Conservation (phyloP, 2,797 vertebrate genomes). For the Odontamblyopus rebecca region DNA sequence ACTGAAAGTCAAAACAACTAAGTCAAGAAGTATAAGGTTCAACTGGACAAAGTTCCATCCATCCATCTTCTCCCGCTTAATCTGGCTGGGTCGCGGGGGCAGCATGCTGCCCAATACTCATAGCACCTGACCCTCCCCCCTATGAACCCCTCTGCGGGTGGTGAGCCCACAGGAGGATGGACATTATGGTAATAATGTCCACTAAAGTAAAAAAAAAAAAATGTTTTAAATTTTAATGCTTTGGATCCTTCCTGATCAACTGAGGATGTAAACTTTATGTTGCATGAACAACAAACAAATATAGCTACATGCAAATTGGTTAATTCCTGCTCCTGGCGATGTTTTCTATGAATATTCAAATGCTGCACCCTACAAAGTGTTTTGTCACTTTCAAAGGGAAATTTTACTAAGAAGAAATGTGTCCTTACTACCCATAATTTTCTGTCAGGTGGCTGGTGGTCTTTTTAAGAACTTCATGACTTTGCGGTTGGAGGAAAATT, state of each 20-base stretch:
- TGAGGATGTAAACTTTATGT: not conserved
- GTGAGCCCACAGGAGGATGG: no score
- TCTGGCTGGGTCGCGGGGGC: no score
- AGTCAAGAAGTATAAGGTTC: not conserved
- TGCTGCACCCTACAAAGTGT: not conserved
- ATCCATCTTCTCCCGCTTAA: no score
- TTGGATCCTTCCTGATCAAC: not conserved
- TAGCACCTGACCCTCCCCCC: no score
- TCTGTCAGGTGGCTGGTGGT: conserved; percentile 48
- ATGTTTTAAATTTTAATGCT: not conserved
- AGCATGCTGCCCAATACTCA: no score
- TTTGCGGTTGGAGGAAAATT: conserved; percentile 40
- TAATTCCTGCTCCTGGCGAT: not conserved
- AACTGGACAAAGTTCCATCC: not conserved
- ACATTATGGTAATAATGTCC: no score
- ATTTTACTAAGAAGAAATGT: not conserved
- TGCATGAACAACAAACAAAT: not conserved
- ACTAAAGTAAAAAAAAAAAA: no score
- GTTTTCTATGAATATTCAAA: not conserved
- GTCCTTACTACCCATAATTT: not conserved
- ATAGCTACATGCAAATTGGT: not conserved
- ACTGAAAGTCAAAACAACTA: not conserved
- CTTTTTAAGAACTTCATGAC: conserved; percentile 30
- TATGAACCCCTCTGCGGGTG: no score
- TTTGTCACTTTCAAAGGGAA: not conserved